These are phyloP conservation scores for Cheracebus regulus DNA, from an alignment of 2,797 vertebrate species.

Conservation along the genomic window DNA sequence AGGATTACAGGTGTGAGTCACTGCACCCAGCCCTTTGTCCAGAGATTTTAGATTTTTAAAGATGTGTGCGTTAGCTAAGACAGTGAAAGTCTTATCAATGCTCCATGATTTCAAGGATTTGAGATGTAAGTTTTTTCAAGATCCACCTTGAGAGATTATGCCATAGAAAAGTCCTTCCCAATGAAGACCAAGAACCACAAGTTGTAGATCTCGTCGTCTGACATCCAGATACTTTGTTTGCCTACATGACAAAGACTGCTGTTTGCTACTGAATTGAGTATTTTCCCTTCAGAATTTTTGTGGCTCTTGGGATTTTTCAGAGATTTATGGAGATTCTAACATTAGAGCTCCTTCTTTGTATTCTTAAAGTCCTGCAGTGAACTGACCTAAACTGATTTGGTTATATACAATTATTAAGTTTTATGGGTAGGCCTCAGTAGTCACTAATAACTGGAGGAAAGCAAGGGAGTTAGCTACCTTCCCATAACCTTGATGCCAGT, in stretches of 20 bases:
- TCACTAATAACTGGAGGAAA: background rate
- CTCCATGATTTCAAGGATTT: slow-evolving; percentile 4
- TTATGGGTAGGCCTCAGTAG: background rate
- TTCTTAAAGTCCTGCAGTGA: background rate
- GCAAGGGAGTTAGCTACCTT: background rate
- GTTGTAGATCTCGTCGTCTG: background rate
- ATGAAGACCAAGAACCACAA: background rate
- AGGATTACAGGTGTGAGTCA: too few relatives aligned
- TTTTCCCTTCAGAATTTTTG: background rate
- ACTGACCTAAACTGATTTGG: background rate
- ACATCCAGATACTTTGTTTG: background rate
- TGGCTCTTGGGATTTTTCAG: background rate
- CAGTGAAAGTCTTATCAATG: background rate
- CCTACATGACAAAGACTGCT: background rate
- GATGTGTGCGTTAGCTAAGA: background rate
- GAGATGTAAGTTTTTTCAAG: background rate
- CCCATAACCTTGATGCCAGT: background rate
- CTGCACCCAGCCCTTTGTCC: background rate
- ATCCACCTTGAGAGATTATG: background rate
- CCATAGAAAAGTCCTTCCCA: background rate
- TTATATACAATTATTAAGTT: background rate
- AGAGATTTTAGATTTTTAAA: slow-evolving; percentile 50
- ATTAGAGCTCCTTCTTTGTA: background rate
- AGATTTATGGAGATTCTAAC: background rate
- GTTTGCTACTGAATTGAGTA: slow-evolving; percentile 8